A percentile compares a stretch with the other conserved stretches of the same genome.
Evolutionary conservation across 2,888 invertebrate genomes (phyloP).

Genomic region (Conomelus anceps): DNA sequence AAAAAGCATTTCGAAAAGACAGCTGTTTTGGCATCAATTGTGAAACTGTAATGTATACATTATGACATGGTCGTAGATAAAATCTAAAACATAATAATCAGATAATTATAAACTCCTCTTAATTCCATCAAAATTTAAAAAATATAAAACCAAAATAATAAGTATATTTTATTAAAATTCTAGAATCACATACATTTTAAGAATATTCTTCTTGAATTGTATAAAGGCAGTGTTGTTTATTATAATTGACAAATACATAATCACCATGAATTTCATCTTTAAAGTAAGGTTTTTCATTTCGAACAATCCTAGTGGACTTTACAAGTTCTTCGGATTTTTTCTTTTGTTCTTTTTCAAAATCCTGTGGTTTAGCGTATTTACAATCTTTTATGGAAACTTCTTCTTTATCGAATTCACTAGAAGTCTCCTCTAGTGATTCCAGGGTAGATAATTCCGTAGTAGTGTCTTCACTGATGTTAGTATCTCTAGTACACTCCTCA

Average conservation of each 20-base stretch:
- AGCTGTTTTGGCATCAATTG: too few species aligned
- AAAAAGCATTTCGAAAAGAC: too few species aligned
- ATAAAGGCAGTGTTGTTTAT: not conserved
- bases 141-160: too few species aligned
- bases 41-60: too few species aligned
- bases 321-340: not conserved
- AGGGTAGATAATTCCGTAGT: not conserved
- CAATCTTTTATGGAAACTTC: not conserved
- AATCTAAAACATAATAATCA: too few species aligned
- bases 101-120: too few species aligned
- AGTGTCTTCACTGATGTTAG: not conserved
- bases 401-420: not conserved
- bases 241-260: not conserved
- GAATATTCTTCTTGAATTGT: not conserved
- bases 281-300: not conserved
- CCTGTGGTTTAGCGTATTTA: not conserved
- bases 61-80: too few species aligned
- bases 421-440: not conserved
- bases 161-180: slow-evolving; percentile 26
- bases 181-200: not conserved
- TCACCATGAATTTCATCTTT: not conserved
- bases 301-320: not conserved
- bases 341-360: not conserved
- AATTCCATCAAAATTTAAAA: too few species aligned
- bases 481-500: not conserved